Conservation (phyloP, 1,140 invertebrate species). For the Diplogasteroides magnus region DNA sequence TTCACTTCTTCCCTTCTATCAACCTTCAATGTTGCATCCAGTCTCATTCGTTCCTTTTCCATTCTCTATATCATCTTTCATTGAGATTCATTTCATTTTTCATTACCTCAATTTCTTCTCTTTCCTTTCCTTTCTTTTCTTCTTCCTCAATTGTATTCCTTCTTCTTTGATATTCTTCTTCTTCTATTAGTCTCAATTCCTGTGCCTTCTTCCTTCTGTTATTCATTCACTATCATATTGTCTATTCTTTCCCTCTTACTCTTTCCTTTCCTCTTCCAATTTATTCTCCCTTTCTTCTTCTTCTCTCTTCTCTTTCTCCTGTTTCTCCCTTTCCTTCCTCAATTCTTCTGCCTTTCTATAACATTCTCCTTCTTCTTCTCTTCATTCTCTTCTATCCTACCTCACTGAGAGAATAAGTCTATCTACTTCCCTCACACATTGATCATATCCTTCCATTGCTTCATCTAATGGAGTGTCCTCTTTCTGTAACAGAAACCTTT, state of each 20-base stretch:
- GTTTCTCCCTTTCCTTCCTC: background rate
- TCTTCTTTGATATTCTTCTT: background rate
- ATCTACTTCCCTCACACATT: background rate
- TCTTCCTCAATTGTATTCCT: background rate
- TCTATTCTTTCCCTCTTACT: background rate
- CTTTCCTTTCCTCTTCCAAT: constrained; percentile 2
- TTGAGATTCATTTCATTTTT: constrained; percentile 1
- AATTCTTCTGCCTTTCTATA: background rate
- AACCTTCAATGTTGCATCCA: constrained; percentile 4
- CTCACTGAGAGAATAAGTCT: background rate
- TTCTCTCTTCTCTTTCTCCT: background rate
- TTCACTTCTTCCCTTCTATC: background rate
- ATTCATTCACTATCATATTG: constrained; percentile 4
- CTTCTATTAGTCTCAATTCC: background rate
- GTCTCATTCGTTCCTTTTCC: background rate
- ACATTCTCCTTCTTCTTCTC: background rate
- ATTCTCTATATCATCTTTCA: constrained; percentile 4
- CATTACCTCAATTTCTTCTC: background rate
- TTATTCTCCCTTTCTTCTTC: constrained; percentile 4
- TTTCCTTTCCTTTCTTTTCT: constrained; percentile 6
- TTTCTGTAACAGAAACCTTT: no score
- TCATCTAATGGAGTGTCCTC: background rate
- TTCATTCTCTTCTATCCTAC: background rate
- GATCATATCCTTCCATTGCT: background rate
- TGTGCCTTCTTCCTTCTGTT: background rate